Evolutionary conservation across 2,797 vertebrate genomes (phyloP), one percentile per base, ranked within the genome.

Genomic region (Momotus momota): DNA sequence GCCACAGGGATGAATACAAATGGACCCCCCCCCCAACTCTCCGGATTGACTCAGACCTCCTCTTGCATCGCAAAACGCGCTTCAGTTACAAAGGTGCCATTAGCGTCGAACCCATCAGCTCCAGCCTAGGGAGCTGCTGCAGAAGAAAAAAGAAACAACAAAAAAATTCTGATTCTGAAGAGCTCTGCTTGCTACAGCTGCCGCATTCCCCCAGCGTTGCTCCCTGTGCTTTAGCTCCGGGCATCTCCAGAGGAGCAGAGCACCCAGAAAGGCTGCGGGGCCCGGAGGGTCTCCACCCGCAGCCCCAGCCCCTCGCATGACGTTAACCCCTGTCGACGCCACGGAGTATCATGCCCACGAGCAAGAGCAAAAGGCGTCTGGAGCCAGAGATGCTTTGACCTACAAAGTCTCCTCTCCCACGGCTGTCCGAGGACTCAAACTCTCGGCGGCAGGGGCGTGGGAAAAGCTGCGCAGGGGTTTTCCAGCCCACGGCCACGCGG

Each of bases 51-150:
- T 91, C 80, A 75, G 46, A 35, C 21, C 91, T 45, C 78, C 83
- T 75, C 82, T 85, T 22, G 82, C 91, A 86, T 65, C 72, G 12
- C 91, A 4, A 43, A 88, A 66, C 52, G 35, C 78, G 52, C 40
- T 54, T 40, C 72, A 45, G 57, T 81, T 65, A 90, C 46, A 65
- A 60, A 83, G 77, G 52, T 62, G 80, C 75, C 93, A 78, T 54
- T n/a, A 88, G 87, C 70, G 35, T 82, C 93, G 92, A 78, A 88
- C n/a, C 75, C 90, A 71, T 31, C 85, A 75, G 92, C 92, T 74
- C 90, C 87, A 48, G 31, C 17, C 35, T 4, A 25, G 10, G 33
- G 55, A 83, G 74, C 83, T 57, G 61, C 75, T 41, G 57, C 48
- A 51, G 77, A 40, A n/a, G 10, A 7, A 19, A 25, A 51, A 26